phyloP scores from a whole-genome alignment of 2,113 vertebrate genomes.

The Prietella phreatophila region DNA sequence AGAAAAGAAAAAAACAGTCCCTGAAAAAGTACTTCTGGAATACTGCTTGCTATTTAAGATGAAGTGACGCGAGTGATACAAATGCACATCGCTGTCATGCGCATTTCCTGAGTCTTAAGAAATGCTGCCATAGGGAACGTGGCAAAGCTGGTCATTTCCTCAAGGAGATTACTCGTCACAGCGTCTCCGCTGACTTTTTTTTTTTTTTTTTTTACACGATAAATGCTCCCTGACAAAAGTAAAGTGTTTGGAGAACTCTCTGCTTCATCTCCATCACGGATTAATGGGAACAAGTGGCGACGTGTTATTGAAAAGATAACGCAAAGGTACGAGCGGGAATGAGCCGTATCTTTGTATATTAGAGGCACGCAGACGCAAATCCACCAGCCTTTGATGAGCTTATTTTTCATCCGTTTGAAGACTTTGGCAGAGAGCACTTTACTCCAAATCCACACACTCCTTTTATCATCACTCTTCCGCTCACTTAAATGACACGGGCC shows the following conservation, averaged over 20 bases:
- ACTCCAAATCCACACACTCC: constrained; percentile 47
- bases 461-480: constrained; percentile 57
- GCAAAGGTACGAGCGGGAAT: constrained; percentile 10
- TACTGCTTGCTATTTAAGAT: background rate
- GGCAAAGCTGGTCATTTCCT: background rate
- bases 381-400: constrained; percentile 54
- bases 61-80: background rate
- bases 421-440: constrained; percentile 45
- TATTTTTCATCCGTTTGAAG: constrained; percentile 53
- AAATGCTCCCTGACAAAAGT: background rate
- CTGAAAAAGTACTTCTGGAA: background rate
- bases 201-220: background rate
- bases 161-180: background rate
- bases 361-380: constrained; percentile 32
- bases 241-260: background rate
- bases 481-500: constrained; percentile 57
- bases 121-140: background rate
- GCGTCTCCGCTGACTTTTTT: background rate
- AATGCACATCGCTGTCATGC: background rate
- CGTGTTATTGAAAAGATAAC: constrained; percentile 43
- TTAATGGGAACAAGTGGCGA: constrained; percentile 45
- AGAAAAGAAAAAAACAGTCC: no score
- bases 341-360: constrained; percentile 44
- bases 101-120: background rate
- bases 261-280: background rate